Evolutionary conservation across 2,797 vertebrate genomes (phyloP).

Genomic region (Craterocephalus amniculus): DNA sequence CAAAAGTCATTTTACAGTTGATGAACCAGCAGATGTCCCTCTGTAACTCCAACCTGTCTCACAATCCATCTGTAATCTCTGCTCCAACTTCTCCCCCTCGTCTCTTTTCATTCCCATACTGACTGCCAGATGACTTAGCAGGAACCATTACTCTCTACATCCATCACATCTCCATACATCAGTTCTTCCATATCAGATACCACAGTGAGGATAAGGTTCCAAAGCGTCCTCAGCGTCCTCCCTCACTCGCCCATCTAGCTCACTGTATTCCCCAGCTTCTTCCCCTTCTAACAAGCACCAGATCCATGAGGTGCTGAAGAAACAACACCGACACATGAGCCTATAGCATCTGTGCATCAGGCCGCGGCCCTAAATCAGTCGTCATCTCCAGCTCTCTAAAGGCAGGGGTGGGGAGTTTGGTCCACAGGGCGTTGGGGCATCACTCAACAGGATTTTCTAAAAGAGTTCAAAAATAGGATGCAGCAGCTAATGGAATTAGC

Average conservation of each 20-base stretch:
- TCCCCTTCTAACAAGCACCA: conserved; percentile 74
- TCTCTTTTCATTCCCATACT: conserved; percentile 48
- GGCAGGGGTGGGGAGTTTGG: not conserved
- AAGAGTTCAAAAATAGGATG: conserved; percentile 65
- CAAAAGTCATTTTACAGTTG: conserved; percentile 4
- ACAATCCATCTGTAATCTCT: conserved; percentile 27
- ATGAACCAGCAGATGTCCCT: conserved; percentile 62
- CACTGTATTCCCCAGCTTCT: conserved; percentile 63
- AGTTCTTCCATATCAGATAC: conserved; percentile 72
- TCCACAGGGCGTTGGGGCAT: conserved; percentile 44
- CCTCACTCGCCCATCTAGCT: conserved; percentile 46
- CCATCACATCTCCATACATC: conserved; percentile 69
- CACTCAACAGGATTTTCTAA: conserved; percentile 66
- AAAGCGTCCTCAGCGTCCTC: conserved; percentile 64
- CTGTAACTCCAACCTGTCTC: conserved; percentile 34
- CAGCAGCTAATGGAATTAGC: conserved; percentile 33
- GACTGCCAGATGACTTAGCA: conserved; percentile 65
- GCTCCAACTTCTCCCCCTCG: conserved; percentile 18
- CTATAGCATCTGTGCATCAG: conserved; percentile 79
- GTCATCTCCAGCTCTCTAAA: conserved; percentile 44
- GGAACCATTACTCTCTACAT: conserved; percentile 57
- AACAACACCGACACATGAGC: conserved; percentile 79
- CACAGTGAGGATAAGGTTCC: conserved; percentile 70
- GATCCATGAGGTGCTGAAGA: conserved; percentile 78
- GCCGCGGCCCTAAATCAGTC: conserved; percentile 76